These are phyloP conservation scores for Petromus typicus DNA, from an alignment of 2,113 vertebrate species.

Conservation along the genomic window DNA sequence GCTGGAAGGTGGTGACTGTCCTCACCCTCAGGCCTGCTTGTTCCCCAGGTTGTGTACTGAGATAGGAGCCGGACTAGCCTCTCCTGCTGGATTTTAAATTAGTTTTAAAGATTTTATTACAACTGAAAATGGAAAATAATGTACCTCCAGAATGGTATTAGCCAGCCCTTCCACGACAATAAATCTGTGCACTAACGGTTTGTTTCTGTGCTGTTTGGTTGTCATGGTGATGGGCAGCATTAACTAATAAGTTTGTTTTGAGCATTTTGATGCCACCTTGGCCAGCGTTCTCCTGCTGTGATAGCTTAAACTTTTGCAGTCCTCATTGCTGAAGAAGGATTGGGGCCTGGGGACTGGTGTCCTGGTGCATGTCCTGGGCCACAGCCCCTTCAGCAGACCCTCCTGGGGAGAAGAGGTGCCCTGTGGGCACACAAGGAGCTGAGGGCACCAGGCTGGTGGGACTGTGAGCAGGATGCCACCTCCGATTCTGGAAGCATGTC, in stretches of 20 bases:
- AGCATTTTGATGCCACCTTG: conserved; percentile 68
- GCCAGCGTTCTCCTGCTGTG: conserved; percentile 64
- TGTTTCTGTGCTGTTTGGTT: conserved; percentile 83
- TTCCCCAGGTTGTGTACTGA: not conserved
- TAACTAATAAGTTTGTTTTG: conserved; percentile 82
- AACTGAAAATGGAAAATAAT: conserved; percentile 42
- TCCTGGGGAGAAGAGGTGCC: rapidly evolving
- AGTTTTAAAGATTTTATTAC: conserved; percentile 18
- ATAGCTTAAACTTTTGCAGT: not conserved
- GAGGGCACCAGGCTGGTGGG: too few relatives aligned
- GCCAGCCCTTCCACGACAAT: conserved; percentile 61
- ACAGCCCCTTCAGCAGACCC: not conserved
- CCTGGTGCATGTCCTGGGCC: not conserved
- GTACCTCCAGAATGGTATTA: conserved; percentile 51
- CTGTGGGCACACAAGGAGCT: rapidly evolving
- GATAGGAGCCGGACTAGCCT: not conserved
- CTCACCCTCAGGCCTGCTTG: rapidly evolving
- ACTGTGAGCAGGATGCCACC: too few relatives aligned
- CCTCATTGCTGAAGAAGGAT: rapidly evolving
- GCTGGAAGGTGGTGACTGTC: rapidly evolving
- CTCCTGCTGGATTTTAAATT: conserved; percentile 68
- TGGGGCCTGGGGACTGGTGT: not conserved
- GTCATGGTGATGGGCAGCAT: conserved; percentile 75
- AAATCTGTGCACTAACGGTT: conserved; percentile 73
- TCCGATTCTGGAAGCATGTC: too few relatives aligned